Evolutionary conservation across 2,797 vertebrate genomes (phyloP).

Genomic region (Spea hammondii): DNA sequence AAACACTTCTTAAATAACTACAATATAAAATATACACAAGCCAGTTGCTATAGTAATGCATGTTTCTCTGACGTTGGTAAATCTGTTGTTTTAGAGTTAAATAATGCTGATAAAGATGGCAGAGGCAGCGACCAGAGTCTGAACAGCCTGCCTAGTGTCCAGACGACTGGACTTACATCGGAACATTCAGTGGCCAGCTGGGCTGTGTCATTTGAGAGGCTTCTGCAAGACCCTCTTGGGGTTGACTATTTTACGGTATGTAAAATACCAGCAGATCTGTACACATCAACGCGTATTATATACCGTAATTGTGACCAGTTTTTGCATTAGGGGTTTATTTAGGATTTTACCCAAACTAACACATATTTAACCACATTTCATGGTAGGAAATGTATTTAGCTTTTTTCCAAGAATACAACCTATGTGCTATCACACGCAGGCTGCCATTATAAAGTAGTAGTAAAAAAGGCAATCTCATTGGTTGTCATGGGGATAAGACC

Average conservation of each 20-base stretch:
- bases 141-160: slow-evolving; percentile 80
- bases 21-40: too few species aligned
- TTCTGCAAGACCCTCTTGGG: slow-evolving; percentile 85
- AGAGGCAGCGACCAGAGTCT: slow-evolving; percentile 79
- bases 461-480: too few species aligned
- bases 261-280: slow-evolving; percentile 1
- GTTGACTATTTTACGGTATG: slow-evolving; percentile 90
- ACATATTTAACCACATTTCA: too few species aligned
- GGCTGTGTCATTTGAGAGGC: slow-evolving; percentile 91
- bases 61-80: neutral
- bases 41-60: neutral
- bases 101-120: slow-evolving; percentile 69
- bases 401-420: too few species aligned
- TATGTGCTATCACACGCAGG: too few species aligned
- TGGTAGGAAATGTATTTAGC: too few species aligned
- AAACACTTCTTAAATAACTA: neutral
- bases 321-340: too few species aligned
- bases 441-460: too few species aligned
- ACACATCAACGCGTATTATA: too few species aligned
- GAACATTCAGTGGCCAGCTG: slow-evolving; percentile 83
- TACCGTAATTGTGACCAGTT: too few species aligned
- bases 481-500: too few species aligned
- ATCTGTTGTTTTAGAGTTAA: slow-evolving; percentile 76
- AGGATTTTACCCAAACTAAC: too few species aligned
- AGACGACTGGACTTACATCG: slow-evolving; percentile 58